These are phyloP conservation scores for Trissoscelio sp. DNA, from an alignment of 2,888 invertebrate species.

Conservation along the genomic window DNA sequence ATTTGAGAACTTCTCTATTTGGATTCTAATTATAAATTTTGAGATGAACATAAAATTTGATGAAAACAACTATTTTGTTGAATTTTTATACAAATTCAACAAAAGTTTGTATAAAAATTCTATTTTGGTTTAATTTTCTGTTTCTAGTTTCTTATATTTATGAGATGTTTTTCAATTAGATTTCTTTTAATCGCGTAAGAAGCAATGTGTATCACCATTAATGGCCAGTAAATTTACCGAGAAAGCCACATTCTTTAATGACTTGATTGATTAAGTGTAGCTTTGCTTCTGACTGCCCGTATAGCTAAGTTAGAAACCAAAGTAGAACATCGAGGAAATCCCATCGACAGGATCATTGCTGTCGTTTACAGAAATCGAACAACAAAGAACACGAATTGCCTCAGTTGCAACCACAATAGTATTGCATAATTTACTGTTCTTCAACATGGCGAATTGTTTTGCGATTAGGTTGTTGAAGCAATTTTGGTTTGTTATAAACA, in stretches of 20 bases:
- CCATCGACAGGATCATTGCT: conserved; percentile 22
- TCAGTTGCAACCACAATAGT: conserved; percentile 3
- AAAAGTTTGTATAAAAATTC: too few relatives aligned
- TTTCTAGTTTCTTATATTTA: too few relatives aligned
- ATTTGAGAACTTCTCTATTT: too few relatives aligned
- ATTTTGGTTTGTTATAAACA: too few relatives aligned
- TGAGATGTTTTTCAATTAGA: too few relatives aligned
- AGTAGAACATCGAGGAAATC: conserved; percentile 25
- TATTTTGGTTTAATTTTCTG: too few relatives aligned
- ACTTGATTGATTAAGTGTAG: conserved; percentile 32
- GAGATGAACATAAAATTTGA: too few relatives aligned
- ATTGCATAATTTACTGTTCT: conserved; percentile 26
- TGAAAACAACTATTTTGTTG: too few relatives aligned
- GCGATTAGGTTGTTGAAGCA: conserved; percentile 1
- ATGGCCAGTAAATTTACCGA: conserved; percentile 1
- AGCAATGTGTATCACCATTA: too few relatives aligned
- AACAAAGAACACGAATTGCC: conserved; percentile 18
- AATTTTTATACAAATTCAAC: too few relatives aligned
- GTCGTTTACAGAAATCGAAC: conserved; percentile 13
- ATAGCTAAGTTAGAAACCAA: conserved; percentile 9
- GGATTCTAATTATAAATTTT: too few relatives aligned
- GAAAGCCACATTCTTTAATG: conserved; percentile 21
- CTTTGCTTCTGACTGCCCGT: conserved; percentile 9
- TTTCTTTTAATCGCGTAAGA: too few relatives aligned
- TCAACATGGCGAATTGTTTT: background rate